A percentile compares a stretch with the other conserved stretches of the same genome.
Evolutionary conservation across 2,797 vertebrate genomes (phyloP).

Genomic region (Mus caroli): DNA sequence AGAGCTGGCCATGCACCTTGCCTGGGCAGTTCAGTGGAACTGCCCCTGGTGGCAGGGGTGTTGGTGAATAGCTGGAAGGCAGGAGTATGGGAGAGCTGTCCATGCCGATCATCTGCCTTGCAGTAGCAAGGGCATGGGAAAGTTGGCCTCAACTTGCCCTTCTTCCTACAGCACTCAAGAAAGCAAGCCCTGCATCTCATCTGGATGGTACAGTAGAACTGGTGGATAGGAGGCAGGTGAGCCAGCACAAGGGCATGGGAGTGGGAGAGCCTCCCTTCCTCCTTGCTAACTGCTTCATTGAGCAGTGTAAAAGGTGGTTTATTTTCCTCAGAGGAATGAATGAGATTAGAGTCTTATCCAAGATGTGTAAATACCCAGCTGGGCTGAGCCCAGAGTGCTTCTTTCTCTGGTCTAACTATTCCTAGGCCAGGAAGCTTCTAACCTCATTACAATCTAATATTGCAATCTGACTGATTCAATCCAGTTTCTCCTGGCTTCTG

Average conservation of each 20-base stretch:
- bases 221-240: background rate
- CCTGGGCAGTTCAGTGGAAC: background rate
- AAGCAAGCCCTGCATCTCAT: background rate
- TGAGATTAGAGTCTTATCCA: background rate
- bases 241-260: background rate
- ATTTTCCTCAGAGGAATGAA: background rate
- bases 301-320: background rate
- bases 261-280: background rate
- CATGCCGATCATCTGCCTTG: background rate
- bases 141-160: background rate
- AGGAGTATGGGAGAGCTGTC: background rate
- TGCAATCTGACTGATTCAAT: background rate
- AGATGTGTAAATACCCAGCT: background rate
- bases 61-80: background rate
- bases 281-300: background rate
- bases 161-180: background rate
- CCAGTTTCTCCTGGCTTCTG: background rate
- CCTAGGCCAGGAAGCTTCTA: background rate
- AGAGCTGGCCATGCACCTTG: background rate
- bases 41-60: background rate
- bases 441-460: background rate
- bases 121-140: background rate
- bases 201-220: background rate
- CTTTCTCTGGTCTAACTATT: too few species aligned
- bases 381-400: background rate